These are phyloP conservation scores for Patagioenas fasciata DNA, from an alignment of 2,113 vertebrate genomes.

Conservation along the genomic window DNA sequence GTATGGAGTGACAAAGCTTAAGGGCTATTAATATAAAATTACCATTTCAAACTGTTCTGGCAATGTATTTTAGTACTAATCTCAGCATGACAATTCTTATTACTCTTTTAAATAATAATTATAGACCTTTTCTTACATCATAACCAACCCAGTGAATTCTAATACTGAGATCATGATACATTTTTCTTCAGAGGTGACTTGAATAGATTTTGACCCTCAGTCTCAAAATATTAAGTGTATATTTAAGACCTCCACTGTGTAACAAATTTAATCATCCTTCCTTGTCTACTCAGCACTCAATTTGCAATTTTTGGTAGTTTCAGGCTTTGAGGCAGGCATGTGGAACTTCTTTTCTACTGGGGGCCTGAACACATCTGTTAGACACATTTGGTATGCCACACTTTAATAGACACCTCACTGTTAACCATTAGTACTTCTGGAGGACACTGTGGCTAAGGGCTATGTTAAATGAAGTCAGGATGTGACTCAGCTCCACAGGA, in stretches of 20 bases:
- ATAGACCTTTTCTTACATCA: not conserved
- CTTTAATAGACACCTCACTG: not conserved
- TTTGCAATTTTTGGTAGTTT: not conserved
- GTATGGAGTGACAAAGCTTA: not conserved
- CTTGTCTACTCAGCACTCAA: not conserved
- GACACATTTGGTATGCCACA: not conserved
- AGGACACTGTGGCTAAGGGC: not conserved
- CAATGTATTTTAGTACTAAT: not conserved
- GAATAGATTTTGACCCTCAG: not conserved
- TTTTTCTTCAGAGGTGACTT: not conserved
- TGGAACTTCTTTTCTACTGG: not conserved
- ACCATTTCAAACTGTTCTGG: not conserved
- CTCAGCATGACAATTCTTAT: not conserved
- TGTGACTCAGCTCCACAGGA: not conserved
- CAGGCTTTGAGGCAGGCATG: not conserved
- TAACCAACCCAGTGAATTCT: not conserved
- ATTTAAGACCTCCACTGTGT: not conserved
- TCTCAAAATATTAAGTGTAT: not conserved
- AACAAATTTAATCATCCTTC: not conserved
- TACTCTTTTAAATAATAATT: not conserved
- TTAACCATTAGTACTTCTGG: accelerated
- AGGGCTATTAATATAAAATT: not conserved
- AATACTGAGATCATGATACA: not conserved
- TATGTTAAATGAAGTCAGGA: not conserved
- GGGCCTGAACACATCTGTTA: not conserved